Evolutionary conservation across 2,113 vertebrate genomes (phyloP).

Genomic region (Pseudorectes ferrugineus): DNA sequence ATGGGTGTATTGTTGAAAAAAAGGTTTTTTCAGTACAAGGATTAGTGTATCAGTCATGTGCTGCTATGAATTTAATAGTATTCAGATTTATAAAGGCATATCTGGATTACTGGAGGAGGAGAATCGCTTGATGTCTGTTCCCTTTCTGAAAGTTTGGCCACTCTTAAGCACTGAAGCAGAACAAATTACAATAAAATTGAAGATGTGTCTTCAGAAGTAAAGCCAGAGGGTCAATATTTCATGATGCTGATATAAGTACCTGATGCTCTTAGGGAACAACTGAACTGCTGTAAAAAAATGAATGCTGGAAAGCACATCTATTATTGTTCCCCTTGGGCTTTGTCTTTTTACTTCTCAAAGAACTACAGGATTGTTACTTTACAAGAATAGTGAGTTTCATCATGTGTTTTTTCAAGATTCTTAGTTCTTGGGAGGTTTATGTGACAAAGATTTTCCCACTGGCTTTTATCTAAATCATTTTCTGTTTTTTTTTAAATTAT

Average conservation of each 20-base stretch:
- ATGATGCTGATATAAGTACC: background rate
- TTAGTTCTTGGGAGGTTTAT: background rate
- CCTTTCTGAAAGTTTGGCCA: background rate
- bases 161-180: background rate
- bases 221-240: slow-evolving; percentile 7
- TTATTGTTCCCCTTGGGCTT: background rate
- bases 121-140: background rate
- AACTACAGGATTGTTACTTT: background rate
- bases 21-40: background rate
- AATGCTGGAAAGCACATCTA: background rate
- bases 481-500: background rate
- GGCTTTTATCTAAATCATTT: background rate
- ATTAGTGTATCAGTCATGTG: slow-evolving; percentile 28
- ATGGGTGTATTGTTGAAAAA: background rate
- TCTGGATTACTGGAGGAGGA: slow-evolving; percentile 18
- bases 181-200: slow-evolving; percentile 4
- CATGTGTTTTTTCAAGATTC: background rate
- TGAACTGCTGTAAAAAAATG: slow-evolving; percentile 6
- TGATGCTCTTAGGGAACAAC: background rate
- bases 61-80: slow-evolving; percentile 26
- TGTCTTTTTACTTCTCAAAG: background rate
- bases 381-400: background rate
- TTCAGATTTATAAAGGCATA: slow-evolving; percentile 23
- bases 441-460: background rate
- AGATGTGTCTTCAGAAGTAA: slow-evolving; percentile 18